Evolutionary conservation across 1,140 invertebrate species (phyloP), one percentile per base, ranked within the genome.

Genomic region (Aethina tumida): DNA sequence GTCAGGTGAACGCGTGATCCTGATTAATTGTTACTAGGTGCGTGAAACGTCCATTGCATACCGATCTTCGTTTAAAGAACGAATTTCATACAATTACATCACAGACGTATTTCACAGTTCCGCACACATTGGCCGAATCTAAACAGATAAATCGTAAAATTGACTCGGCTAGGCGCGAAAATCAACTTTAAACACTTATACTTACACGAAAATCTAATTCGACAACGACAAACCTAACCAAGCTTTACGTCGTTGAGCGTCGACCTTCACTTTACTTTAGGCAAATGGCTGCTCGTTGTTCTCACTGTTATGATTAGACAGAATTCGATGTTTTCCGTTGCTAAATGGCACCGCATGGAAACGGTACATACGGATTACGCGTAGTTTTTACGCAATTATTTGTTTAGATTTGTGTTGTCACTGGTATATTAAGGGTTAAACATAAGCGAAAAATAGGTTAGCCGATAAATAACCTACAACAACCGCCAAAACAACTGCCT

Each of bases 1-100:
- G 16, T 24, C 3, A 8, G 9, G 32, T 8, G 32, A 7, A 19
- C 6, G 9, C 10, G 10, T 16, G 28, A 8, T 32, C 16, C 26
- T 14, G 35, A 41, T 45, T 41, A 41, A 15, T 37, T 24, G 20
- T 33, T 40, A 41, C 45, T 40, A 43, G 44, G 43, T 41, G 40
- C 39, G 35, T 40, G 35, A 41, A 53, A 45, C 45, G 40, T 57
- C 48, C 50, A 55, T 53, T 48, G 43, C 42, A 46, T 39, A 43
- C 29, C 43, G 41, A 46, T 41, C 36, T 47, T 39, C 31, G 29
- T 30, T 28, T 10, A 47, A 43, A 33, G 35, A 49, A 49, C 43
- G 41, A 42, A 43, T 47, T 49, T 48, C 36, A n/a, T 35, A 14
- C 26, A 55, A 53, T 57, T 57, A 57, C 55, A 57, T 57, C 55